Evolutionary conservation across 2,888 invertebrate species (phyloP), one percentile per base, ranked within the genome.

Genomic region (Achlya flavicornis): DNA sequence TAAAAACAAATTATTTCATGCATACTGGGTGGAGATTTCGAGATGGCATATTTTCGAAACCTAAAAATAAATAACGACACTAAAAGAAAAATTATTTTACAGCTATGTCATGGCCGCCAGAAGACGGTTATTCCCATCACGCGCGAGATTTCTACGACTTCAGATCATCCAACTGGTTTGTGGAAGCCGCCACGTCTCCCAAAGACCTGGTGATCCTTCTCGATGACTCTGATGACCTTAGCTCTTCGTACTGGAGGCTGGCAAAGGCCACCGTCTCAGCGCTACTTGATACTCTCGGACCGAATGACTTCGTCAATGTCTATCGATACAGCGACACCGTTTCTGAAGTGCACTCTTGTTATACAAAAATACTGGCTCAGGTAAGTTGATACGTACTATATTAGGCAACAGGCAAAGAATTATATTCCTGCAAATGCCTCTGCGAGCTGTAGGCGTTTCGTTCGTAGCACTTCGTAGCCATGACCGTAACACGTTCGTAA

Each of bases 261-360:
- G 98, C 98, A 1, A 96, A 97, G 82, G 96, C 97, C 26, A 99
- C 99, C 0, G 97, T 98, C 0, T 96, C 96, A 64, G 97, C 97
- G 16, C 96, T 99, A 67, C 94, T 99, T 70, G 98, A 99, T 75
- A 99, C 99, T 0, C 95, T 99, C 6, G 98, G 98, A 2, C 98
- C 99, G 74, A 97, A 99, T 85, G 99, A 99, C 90, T 99, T 97
- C 86, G 98, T 99, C 63, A 99, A 99, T 85, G 96, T 99, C 61
- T 97, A 97, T 81, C 96, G 97, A 86, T 99, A 99, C 90, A 96
- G 98, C 57, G 97, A 98, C 63, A 94, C 95, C 0, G 96, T 97
- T 0, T 95, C 96, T 60, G 98, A 98, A 70, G 95, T 98, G 8
- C 97, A 98, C 70, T 95, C 96, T 0, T 99, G 99, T 83, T 98